Evolutionary conservation across 2,888 invertebrate genomes (phyloP).

Genomic region (Cremastinae sp.): DNA sequence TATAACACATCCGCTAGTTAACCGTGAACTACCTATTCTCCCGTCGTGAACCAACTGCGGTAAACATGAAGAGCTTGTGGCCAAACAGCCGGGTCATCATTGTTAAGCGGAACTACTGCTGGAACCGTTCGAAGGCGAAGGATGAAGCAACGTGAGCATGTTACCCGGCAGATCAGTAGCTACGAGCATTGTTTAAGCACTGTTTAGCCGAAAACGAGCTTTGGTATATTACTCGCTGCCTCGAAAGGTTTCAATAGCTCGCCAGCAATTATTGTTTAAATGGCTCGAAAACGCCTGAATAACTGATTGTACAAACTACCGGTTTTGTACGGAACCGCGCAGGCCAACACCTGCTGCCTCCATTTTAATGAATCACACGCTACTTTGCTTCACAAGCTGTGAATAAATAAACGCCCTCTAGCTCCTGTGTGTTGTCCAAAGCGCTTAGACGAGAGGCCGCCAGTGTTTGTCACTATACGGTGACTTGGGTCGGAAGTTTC

Average conservation of each 20-base stretch:
- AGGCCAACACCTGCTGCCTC: not conserved
- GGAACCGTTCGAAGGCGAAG: slow-evolving; percentile 3
- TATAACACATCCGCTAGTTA: slow-evolving; percentile 11
- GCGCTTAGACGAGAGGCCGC: not conserved
- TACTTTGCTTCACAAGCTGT: not conserved
- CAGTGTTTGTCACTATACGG: slow-evolving; percentile 1
- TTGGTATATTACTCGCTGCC: not conserved
- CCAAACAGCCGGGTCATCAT: slow-evolving; percentile 37
- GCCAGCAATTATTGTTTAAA: not conserved
- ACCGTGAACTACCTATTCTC: slow-evolving; percentile 49
- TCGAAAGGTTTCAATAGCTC: not conserved
- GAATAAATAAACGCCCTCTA: slow-evolving; percentile 3
- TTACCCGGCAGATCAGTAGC: not conserved
- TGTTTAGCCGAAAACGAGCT: slow-evolving; percentile 11
- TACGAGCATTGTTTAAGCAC: slow-evolving; percentile 16
- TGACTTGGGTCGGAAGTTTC: not conserved
- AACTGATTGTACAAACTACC: not conserved
- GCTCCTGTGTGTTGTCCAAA: not conserved
- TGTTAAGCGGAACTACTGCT: slow-evolving; percentile 30
- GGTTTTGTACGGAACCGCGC: not conserved
- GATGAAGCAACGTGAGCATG: slow-evolving; percentile 8
- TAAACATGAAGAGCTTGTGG: slow-evolving; percentile 38
- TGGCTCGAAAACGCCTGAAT: not conserved
- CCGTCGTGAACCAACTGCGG: slow-evolving; percentile 36
- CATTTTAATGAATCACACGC: slow-evolving; percentile 1